A percentile compares a stretch with the other conserved stretches of the same genome.
phyloP scores from a whole-genome alignment of 2,888 invertebrate genomes.

The Orthosia incerta region DNA sequence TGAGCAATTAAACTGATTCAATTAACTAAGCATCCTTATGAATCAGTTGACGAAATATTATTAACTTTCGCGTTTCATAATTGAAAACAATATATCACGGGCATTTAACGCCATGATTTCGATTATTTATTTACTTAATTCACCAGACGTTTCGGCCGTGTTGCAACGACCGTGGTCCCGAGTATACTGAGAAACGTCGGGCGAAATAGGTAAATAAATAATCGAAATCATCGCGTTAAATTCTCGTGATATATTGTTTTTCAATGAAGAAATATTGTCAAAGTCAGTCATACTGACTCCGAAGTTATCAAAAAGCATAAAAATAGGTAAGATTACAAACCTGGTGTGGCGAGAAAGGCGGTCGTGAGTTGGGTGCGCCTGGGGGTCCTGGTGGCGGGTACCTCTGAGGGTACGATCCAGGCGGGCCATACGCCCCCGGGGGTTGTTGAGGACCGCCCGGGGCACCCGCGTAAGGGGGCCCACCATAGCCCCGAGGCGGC shows the following conservation, averaged over 20 bases:
- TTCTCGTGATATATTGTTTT: too few relatives aligned
- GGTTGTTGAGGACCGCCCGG: constrained; percentile 88
- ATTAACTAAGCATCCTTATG: not conserved
- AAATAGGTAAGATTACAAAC: constrained; percentile 69
- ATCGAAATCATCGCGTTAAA: too few relatives aligned
- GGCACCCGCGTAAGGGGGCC: constrained; percentile 89
- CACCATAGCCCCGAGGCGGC: constrained; percentile 88
- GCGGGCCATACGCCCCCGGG: constrained; percentile 89
- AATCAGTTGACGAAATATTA: not conserved
- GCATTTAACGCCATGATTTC: too few relatives aligned
- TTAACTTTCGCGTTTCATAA: too few relatives aligned
- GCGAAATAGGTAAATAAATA: too few relatives aligned
- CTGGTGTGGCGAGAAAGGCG: constrained; percentile 89
- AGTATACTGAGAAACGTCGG: too few relatives aligned
- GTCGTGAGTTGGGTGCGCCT: constrained; percentile 86
- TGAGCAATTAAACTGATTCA: not conserved
- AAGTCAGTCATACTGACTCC: not conserved
- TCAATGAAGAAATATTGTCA: not conserved
- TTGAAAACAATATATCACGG: too few relatives aligned
- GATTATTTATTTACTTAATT: too few relatives aligned
- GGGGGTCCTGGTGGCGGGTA: constrained; percentile 87
- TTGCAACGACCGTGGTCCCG: too few relatives aligned
- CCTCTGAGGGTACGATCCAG: constrained; percentile 91
- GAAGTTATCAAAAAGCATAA: not conserved
- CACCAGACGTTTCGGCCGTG: too few relatives aligned